Base-by-base conservation (phyloP, 2,113 vertebrate species). In the Chascanopsetta lugubris region DNA sequence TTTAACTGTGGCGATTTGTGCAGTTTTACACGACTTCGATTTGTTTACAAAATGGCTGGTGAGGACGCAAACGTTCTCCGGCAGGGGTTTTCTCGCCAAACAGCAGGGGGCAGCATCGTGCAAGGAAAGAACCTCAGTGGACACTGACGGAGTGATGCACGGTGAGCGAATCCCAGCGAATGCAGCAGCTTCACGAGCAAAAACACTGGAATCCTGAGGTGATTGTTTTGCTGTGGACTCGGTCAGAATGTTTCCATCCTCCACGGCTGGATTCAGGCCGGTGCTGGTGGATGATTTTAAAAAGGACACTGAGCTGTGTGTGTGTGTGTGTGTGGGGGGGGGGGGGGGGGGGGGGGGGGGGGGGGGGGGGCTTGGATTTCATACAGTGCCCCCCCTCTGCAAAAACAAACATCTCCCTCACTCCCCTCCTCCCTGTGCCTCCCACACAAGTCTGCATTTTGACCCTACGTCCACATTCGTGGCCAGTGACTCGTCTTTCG, bases 91-190 rank as follows among this genome's bases (percentile, higher is more conserved):
- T 4, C 47, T 3, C 22, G 57, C 6, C 13, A 5, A 7, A 29
- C 88, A 79, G 77, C 74, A 90, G 88, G 74, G 68, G 88, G 86
- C 86, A 86, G 80, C 78, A 77, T 6, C 40, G 12, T n/a, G 40
- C 60, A 61, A 70, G 55, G n/a, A 66, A 77, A 79, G 56, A 30
- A 6, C 27, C 6, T 1, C 13, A 20, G 21, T 43, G 43, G 36
- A 22, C 12, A 1, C 3, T 13, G 5, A 20, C 13, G 32, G 27
- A 1, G 22, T 6, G 27, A 13, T 38, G 22, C 20, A 13, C 55
- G n/a, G n/a, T 46, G 29, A 36, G 21, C 24, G 54, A 45, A 3
- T 11, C 3, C 21, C 1, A 11, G 27, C n/a, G n/a, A n/a, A n/a
- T n/a, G n/a, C n/a, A n/a, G n/a, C n/a, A n/a, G n/a, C n/a, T n/a